Base-by-base conservation (phyloP, 2,113 vertebrate genomes). In the Elachura formosa region DNA sequence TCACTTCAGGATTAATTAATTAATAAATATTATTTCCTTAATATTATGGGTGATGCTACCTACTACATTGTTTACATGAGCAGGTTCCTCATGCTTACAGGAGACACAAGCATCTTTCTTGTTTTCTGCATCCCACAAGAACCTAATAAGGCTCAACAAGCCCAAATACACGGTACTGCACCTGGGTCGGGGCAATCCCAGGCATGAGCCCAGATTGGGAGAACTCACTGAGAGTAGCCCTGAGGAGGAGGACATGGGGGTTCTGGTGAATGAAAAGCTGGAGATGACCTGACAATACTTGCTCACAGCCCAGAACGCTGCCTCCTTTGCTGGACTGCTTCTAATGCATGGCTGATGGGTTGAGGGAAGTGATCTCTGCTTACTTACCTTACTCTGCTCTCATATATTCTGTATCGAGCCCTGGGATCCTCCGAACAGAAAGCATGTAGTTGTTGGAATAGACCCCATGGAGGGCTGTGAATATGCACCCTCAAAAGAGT, bases 351-450 rank as follows among this genome's bases (percentile, higher is more conserved):
- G 36, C 36, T n/a, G 33, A 6, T 7, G 14, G 10, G 12, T 8
- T 38, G 23, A 24, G n/a, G 28, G 43, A 29, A 23, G 11, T 12
- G 28, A 38, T 51, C 6, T n/a, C 36, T 51, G 28, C 23, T 28
- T n/a, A n/a, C n/a, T n/a, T n/a, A n/a, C 36, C 15, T 36, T 28
- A 6, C 23, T 66, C 33, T 66, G 23, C 19, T 43, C 19, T n/a
- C 0, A 0, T 29, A 58, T 52, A 23, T 51, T 58, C 36, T 45
- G 23, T 0, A 1, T 73, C 51, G 33, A 43, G 28, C 12, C 46
- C 33, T 66, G 52, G 52, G 5, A 38, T 52, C 20, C 38, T 45
- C 68, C 59, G 20, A 28, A 45, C 20, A 22, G 13, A 40, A 59
- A 20, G 10, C 9, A 3, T 20, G 19, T 9, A 21, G 43, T 24